phyloP scores from a whole-genome alignment of 2,888 invertebrate genomes.

The Ormyrus rosae region DNA sequence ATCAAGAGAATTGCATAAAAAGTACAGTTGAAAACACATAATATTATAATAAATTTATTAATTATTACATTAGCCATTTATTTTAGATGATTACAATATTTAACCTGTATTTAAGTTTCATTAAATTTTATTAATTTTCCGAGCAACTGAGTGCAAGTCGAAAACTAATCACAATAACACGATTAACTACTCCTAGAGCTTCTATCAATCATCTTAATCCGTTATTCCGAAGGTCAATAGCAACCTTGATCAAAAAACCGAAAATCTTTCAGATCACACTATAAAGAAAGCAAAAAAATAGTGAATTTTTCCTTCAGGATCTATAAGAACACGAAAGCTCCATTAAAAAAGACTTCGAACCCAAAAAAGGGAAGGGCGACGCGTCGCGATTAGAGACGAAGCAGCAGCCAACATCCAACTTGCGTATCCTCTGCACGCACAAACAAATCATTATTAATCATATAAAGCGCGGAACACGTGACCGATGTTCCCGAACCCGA shows the following conservation, averaged over 20 bases:
- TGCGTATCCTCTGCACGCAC: neutral
- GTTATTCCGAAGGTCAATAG: neutral
- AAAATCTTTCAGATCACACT: neutral
- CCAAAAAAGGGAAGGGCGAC: neutral
- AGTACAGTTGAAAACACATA: too few species aligned
- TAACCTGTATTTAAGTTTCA: too few species aligned
- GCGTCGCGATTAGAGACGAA: neutral
- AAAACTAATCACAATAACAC: too few species aligned
- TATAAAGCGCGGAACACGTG: slow-evolving; percentile 20
- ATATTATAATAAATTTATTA: too few species aligned
- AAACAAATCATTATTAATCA: slow-evolving; percentile 47
- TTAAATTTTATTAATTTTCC: too few species aligned
- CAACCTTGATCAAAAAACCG: neutral
- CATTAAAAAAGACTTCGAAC: slow-evolving; percentile 29
- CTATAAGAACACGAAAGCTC: slow-evolving; percentile 7
- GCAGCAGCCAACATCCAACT: neutral
- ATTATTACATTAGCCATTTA: too few species aligned
- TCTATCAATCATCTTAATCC: neutral
- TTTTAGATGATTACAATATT: too few species aligned
- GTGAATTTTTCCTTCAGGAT: neutral
- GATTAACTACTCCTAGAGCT: too few species aligned
- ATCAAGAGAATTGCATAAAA: too few species aligned
- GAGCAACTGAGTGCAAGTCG: too few species aligned
- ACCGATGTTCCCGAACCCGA: slow-evolving; percentile 3
- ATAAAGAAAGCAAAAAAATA: slow-evolving; percentile 13